Conservation (phyloP, 2,797 vertebrate genomes). For the Cryptoblepharus egeriae region DNA sequence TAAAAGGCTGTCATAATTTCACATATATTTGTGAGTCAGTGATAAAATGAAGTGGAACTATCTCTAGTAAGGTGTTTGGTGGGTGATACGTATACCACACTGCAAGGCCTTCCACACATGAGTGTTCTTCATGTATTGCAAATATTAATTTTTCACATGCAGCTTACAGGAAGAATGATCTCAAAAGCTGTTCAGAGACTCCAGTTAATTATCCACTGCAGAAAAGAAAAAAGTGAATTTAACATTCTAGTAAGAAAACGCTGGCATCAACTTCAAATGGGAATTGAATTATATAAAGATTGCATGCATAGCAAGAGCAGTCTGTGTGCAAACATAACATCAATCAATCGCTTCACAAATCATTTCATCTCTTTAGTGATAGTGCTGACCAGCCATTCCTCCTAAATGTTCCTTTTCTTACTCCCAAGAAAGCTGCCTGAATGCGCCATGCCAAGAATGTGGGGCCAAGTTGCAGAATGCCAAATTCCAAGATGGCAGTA, state of each 20-base stretch:
- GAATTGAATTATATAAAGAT: not conserved
- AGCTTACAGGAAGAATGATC: slow-evolving; percentile 12
- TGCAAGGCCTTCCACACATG: not conserved
- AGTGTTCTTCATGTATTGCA: not conserved
- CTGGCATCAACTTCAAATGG: slow-evolving; percentile 2
- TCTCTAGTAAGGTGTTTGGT: not conserved
- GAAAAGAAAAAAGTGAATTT: slow-evolving; percentile 7
- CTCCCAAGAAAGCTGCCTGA: no score
- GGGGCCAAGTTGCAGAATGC: no score
- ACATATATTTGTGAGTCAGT: no score
- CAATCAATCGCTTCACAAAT: slow-evolving; percentile 1
- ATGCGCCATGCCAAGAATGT: no score
- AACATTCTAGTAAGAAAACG: slow-evolving; percentile 36
- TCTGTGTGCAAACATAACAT: not conserved
- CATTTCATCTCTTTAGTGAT: not conserved
- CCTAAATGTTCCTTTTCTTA: slow-evolving; percentile 8
- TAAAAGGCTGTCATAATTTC: not conserved
- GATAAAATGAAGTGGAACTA: not conserved
- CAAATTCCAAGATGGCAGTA: no score
- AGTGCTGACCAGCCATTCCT: slow-evolving; percentile 13
- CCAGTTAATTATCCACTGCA: slow-evolving; percentile 27
- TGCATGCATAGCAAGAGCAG: not conserved
- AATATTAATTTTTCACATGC: slow-evolving; percentile 3
- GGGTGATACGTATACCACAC: not conserved
- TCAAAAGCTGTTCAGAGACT: slow-evolving; percentile 34